Base-by-base conservation (phyloP, 1,140 invertebrate genomes). In the Cryptotermes secundus region DNA sequence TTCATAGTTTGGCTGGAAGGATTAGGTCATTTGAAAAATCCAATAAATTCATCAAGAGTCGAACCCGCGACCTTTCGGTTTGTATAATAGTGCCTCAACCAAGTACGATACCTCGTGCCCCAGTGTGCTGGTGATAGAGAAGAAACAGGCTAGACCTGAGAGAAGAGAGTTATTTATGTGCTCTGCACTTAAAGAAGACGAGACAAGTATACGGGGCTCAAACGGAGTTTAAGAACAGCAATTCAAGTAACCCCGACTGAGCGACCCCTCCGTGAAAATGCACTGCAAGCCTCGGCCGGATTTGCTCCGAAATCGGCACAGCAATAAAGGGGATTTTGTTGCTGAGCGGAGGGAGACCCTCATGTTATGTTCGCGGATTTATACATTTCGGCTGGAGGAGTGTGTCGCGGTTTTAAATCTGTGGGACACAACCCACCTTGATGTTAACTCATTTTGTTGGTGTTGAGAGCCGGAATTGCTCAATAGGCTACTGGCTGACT, bases 321-420 rank as follows among this genome's bases (percentile, higher is more conserved):
- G 88, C 88, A 89, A 89, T 89, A 89, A 88, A 89, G 88, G 87
- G 88, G 88, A 89, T 89, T 89, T 89, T 88, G 88, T 89, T 89
- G 88, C 88, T 88, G 88, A 88, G 88, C 31, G 59, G 59, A 31
- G 59, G n/a, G 26, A 72, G 59, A 31, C 26, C 3, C 53, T 59
- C 53, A 9, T 72, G 26, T 72, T 72, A 31, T 72, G 59, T 72
- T 72, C 59, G 59, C 59, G 59, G 59, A 31, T 72, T 72, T 72
- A 31, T 72, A 31, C 59, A 31, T 72, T n/a, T 26, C 9, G 59
- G 26, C n/a, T 6, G 45, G 14, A 49, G 19, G 45, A 19, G 16
- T 49, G 45, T 49, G 4, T 49, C 22, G 45, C 45, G 59, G 59
- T 72, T 72, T 10, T 6, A 26, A 72, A 7, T 10, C 59, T 72